Conservation (phyloP, 2,797 vertebrate species). For the Falco naumanni region DNA sequence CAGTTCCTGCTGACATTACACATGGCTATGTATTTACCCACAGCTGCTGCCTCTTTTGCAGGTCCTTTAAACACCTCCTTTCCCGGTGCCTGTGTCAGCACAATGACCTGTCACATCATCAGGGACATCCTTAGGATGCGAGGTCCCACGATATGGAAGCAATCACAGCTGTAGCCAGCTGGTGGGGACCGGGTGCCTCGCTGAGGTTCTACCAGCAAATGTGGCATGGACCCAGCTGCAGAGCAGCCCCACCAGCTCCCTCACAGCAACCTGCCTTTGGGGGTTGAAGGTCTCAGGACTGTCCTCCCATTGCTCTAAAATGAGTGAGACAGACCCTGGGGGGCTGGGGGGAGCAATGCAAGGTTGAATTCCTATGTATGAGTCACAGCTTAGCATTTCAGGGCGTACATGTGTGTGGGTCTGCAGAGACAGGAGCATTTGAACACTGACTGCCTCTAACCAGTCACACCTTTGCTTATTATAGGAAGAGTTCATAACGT, state of each 20-base stretch:
- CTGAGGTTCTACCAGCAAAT: neutral
- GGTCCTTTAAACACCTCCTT: neutral
- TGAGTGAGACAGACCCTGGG: neutral
- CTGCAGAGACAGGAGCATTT: neutral
- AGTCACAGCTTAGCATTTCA: neutral
- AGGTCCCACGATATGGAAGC: accelerated
- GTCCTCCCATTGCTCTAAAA: neutral
- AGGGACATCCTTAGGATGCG: neutral
- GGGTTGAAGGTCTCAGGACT: neutral
- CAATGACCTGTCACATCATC: neutral
- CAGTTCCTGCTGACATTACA: conserved; percentile 32
- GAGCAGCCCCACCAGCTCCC: neutral
- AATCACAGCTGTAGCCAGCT: neutral
- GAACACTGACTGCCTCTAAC: neutral
- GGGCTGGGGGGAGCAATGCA: accelerated
- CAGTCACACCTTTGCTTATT: neutral
- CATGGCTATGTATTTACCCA: neutral
- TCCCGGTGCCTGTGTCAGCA: neutral
- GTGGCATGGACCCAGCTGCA: neutral
- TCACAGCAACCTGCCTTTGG: neutral
- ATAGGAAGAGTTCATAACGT: neutral
- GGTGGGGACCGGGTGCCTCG: neutral
- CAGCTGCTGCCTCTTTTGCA: conserved; percentile 54
- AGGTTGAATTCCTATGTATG: neutral
- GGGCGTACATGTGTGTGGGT: neutral